Percentiles rank a stretch among this genome's conserved stretches.
These are phyloP conservation scores for Neogobius melanostomus DNA, from an alignment of 2,113 vertebrate species.

Conservation along the genomic window DNA sequence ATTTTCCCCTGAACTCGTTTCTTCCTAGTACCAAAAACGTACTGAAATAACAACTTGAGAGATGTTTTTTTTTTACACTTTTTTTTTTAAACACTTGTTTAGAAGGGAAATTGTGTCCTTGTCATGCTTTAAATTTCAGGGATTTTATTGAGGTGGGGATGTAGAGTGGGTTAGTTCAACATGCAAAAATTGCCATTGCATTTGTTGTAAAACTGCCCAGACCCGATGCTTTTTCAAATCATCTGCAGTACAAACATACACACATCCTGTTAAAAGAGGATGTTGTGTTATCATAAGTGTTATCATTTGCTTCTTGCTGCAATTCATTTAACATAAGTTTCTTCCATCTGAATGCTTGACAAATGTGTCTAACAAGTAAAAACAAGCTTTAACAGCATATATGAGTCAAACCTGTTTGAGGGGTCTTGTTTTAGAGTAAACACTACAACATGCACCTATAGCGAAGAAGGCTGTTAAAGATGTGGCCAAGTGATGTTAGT, in stretches of 20 bases:
- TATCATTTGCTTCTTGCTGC: background rate
- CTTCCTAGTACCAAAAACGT: background rate
- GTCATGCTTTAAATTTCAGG: background rate
- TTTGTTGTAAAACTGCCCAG: background rate
- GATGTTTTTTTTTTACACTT: background rate
- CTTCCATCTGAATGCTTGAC: background rate
- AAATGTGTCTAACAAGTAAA: background rate
- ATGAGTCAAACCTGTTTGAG: background rate
- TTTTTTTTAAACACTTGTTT: background rate
- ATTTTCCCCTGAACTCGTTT: background rate
- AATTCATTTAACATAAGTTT: background rate
- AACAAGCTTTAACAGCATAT: too few species aligned
- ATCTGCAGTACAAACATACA: background rate
- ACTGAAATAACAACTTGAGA: background rate
- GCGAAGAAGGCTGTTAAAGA: too few species aligned
- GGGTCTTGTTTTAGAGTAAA: background rate
- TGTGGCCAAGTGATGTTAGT: too few species aligned
- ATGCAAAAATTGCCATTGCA: background rate
- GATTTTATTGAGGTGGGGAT: background rate
- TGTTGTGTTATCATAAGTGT: conserved; percentile 13
- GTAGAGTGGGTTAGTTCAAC: background rate
- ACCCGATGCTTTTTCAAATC: background rate
- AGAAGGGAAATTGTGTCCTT: background rate
- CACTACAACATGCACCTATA: background rate
- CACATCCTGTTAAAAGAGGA: conserved; percentile 45